Base-by-base conservation (phyloP, 2,113 vertebrate species). In the Phrynocephalus versicolor region DNA sequence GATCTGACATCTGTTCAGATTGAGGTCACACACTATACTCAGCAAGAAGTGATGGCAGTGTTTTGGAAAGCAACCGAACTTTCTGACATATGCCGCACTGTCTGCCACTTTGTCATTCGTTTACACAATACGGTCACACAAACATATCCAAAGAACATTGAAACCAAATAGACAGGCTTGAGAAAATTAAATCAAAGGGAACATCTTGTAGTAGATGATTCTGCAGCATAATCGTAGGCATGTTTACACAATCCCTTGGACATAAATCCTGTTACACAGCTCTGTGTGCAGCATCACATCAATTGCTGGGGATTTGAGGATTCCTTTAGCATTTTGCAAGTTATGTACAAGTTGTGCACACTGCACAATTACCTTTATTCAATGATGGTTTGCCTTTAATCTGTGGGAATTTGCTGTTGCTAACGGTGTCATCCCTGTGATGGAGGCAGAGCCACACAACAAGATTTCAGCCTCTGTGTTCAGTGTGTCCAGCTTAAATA, bases 21-120 rank as follows among this genome's bases (percentile, higher is more conserved):
- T 88, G 87, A 93, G 87, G 83, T 81, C 85, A 60, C 89, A 89
- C 89, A 81, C 65, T 89, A 77, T 75, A 27, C 79, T 27, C 57
- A 84, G 80, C 70, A 37, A 87, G 65, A 82, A 83, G 81, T 25
- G 14, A 65, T 81, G 41, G 74, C 60, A 73, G 13, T 60, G 6
- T 51, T 85, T 64, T 8, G 13, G 45, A 80, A 62, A 80, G 30
- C 35, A 64, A 37, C 69, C 21, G 55, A 14, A 62, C 33, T 74
- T 64, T 74, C 33, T 30, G 25, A 58, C 33, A 69, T 65, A 79
- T 27, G 25, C 19, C 37, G 27, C 30, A 71, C 51, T 14, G 58
- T 25, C 69, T 45, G n/a, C 78, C 55, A 37, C 80, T 85, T 73
- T 79, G 27, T 6, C 37, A 58, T 79, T 37, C 33, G 39, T 85